Conservation (phyloP, 2,113 vertebrate genomes). For the Ancistrus triradiatus region DNA sequence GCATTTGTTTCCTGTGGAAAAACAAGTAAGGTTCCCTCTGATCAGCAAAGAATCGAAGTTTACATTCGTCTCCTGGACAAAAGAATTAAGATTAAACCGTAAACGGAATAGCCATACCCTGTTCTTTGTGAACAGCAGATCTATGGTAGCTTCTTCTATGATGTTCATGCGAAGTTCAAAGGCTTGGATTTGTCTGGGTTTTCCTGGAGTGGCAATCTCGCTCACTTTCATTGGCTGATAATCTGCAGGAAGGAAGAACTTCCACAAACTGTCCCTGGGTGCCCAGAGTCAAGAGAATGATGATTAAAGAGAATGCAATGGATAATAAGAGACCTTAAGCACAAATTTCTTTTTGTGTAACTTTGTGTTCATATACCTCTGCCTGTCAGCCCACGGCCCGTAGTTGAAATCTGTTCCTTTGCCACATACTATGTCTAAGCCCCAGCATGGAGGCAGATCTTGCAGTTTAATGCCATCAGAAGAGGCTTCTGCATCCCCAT, state of each 20-base stretch:
- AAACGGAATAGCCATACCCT: slow-evolving; percentile 81
- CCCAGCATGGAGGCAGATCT: slow-evolving; percentile 95
- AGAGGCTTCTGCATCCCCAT: slow-evolving; percentile 75
- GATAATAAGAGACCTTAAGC: background rate
- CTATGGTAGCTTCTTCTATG: slow-evolving; percentile 96
- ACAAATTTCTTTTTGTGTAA: too few relatives aligned
- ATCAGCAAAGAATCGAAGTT: too few relatives aligned
- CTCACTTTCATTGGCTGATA: slow-evolving; percentile 92
- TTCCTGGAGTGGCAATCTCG: slow-evolving; percentile 82
- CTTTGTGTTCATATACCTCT: slow-evolving; percentile 73
- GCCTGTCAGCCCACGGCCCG: slow-evolving; percentile 94
- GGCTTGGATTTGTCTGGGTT: slow-evolving; percentile 89
- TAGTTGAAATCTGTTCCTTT: slow-evolving; percentile 99
- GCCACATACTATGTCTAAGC: slow-evolving; percentile 95
- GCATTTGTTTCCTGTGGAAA: slow-evolving; percentile 90
- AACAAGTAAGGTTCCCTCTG: too few relatives aligned
- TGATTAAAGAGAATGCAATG: background rate
- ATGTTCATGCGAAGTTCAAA: slow-evolving; percentile 99
- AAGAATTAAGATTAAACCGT: too few relatives aligned
- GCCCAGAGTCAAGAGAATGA: background rate
- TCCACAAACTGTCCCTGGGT: slow-evolving; percentile 92
- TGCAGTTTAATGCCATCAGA: slow-evolving; percentile 87
- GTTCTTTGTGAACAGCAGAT: slow-evolving; percentile 97
- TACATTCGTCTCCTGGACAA: too few relatives aligned
- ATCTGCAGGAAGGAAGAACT: slow-evolving; percentile 95